Evolutionary conservation across 2,797 vertebrate genomes (phyloP), one percentile per base, ranked within the genome.

Genomic region (Scleropages formosus): DNA sequence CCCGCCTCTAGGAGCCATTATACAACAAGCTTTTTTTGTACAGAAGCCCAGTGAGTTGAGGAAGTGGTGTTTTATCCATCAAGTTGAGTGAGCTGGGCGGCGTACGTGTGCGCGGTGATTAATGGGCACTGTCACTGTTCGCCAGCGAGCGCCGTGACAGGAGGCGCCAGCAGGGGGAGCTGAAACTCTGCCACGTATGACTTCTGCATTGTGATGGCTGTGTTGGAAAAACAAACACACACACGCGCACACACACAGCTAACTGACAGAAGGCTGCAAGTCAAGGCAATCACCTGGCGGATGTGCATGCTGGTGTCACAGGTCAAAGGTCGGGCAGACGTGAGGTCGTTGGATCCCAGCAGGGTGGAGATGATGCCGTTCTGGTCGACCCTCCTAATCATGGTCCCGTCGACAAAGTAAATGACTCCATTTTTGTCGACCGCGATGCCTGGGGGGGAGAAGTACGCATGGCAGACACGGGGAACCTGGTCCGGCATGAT

Each of bases 291-390:
- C 91, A 99, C 97, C 97, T 99, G 96, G 88, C 96, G 95, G 79
- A 98, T 98, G 81, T 98, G 96, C 96, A 99, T 99, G 91, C 96
- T 98, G 27, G 95, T 98, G 77, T 99, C 97, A 46, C 97, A 99
- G 65, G 97, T 99, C 69, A 99, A 82, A 81, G 97, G 97, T 78
- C 96, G 92, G 72, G 96, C 96, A 15, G 97, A 98, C 4, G 96
- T 98, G 81, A 98, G 90, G 83, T 99, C 97, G 0, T 98, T 98
- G 75, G 96, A 98, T 73, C 97, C 97, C 81, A 99, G 90, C 77
- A 99, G 86, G 1, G 97, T 99, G 0, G 97, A 98, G 87, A 99
- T 98, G 84, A 98, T 96, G 77, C 97, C 97, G 9, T 99, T 98
- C n/a, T 96, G 94, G 88, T 99, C 97, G 49, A 99, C 96, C 87